These are phyloP conservation scores for Cephus pulcher DNA, from an alignment of 2,888 invertebrate species.

Conservation along the genomic window DNA sequence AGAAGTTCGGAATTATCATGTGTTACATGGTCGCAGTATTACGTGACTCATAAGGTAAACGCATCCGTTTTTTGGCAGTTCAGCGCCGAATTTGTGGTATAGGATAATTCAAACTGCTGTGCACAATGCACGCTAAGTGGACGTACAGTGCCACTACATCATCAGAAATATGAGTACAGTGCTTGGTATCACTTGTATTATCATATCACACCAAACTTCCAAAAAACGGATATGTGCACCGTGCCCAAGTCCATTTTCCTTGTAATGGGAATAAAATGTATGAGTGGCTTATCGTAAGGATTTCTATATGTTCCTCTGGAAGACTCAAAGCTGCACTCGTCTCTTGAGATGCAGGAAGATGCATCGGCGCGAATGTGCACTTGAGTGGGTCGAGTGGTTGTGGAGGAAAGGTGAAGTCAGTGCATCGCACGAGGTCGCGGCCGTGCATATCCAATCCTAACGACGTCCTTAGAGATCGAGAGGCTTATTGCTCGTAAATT, in stretches of 20 bases:
- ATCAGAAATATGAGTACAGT: too few relatives aligned
- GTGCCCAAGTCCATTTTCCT: not conserved
- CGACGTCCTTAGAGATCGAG: slow-evolving; percentile 57
- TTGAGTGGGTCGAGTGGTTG: slow-evolving; percentile 11
- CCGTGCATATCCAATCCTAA: slow-evolving; percentile 58
- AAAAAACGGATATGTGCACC: too few relatives aligned
- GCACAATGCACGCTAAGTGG: too few relatives aligned
- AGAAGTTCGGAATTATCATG: not conserved
- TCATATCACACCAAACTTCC: too few relatives aligned
- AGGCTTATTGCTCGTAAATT: slow-evolving; percentile 60
- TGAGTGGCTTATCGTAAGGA: not conserved
- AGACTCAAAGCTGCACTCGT: slow-evolving; percentile 13
- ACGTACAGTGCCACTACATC: too few relatives aligned
- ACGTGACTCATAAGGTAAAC: too few relatives aligned
- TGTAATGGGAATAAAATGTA: not conserved
- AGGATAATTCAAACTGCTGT: too few relatives aligned
- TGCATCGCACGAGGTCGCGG: slow-evolving; percentile 57
- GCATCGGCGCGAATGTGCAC: slow-evolving; percentile 13
- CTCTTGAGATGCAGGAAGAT: slow-evolving; percentile 14
- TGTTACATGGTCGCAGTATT: too few relatives aligned
- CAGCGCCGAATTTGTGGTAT: too few relatives aligned
- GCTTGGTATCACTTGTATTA: too few relatives aligned
- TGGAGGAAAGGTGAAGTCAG: slow-evolving; percentile 53
- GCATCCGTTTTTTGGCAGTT: too few relatives aligned
- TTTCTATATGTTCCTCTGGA: not conserved